Base-by-base conservation (phyloP, 1,140 invertebrate genomes). In the Zophobas atratus region DNA sequence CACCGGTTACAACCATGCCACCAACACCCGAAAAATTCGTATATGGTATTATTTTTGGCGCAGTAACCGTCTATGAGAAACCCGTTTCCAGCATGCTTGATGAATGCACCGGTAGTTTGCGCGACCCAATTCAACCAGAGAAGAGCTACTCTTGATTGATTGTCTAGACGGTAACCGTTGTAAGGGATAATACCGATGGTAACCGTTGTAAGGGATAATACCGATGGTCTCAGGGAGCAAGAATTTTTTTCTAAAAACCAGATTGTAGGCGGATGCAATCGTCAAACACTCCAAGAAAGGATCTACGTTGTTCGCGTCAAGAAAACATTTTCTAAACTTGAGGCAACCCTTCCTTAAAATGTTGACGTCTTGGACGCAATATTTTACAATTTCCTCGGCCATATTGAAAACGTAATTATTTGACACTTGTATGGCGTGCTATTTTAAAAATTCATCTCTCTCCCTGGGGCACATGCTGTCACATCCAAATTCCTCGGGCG, bases 351-450 rank as follows among this genome's bases (percentile, higher is more conserved):
- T 34, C 1, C 48, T 43, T 53, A 80, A 36, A 46, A 80, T 80
- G 8, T 80, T 70, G 20, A 80, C 76, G 33, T 80, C 79, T 6
- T 5, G 55, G 6, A 46, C 56, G 63, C 77, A 81, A 43, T 81
- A 84, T 8, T 80, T 43, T 3, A 74, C 46, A 1, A 84, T 55
- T 38, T 82, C 82, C 34, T 77, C 70, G 6, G 77, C 8, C 34
- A 83, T 51, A 70, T 79, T 55, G 39, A 83, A 84, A 6, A 77
- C 56, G 6, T 67, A 39, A 72, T 76, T 73, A 32, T 72, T 73
- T 4, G 71, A 2, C 39, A 56, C 53, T 76, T 82, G 53, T 20
- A 78, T 49, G 8, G 67, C 43, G 51, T 80, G 60, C 78, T 78
- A 82, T 76, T 79, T 67, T 20, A 78, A 6, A 49, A 81, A 82